A percentile compares a stretch with the other conserved stretches of the same genome.
phyloP scores from a whole-genome alignment of 2,797 vertebrate genomes.

The Rhodeus uyekii region DNA sequence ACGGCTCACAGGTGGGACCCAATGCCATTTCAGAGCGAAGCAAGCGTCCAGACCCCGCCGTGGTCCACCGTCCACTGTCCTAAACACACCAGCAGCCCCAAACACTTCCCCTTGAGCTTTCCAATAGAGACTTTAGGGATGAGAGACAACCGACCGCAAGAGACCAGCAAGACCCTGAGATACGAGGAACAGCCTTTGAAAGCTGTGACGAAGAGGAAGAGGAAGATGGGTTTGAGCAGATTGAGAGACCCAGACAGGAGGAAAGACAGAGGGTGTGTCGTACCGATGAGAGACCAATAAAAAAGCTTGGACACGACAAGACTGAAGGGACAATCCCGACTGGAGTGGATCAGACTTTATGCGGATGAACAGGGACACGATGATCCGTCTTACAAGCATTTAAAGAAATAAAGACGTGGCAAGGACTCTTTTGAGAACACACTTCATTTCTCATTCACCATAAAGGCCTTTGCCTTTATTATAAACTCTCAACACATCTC shows the following conservation, averaged over 20 bases:
- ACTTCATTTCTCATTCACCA: not conserved
- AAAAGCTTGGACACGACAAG: not conserved
- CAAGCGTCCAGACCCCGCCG: conserved; percentile 72
- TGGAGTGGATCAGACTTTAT: not conserved
- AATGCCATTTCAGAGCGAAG: conserved; percentile 66
- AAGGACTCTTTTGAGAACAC: not conserved
- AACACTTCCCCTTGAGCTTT: conserved; percentile 83
- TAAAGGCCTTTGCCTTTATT: conserved; percentile 1
- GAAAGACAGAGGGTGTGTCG: conserved; percentile 81
- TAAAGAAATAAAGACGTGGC: too few species aligned
- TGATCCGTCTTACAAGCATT: too few species aligned
- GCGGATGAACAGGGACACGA: not conserved
- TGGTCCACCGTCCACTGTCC: conserved; percentile 70
- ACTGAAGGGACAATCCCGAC: not conserved
- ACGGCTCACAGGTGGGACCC: too few species aligned
- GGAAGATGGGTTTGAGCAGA: conserved; percentile 84
- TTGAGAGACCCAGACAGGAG: conserved; percentile 90
- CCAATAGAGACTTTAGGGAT: conserved; percentile 77
- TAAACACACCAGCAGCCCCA: conserved; percentile 86
- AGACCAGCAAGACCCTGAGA: conserved; percentile 90
- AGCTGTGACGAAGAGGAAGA: conserved; percentile 88
- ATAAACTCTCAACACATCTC: conserved; percentile 8
- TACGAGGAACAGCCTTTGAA: conserved; percentile 89
- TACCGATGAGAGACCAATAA: conserved; percentile 44
- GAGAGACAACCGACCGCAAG: conserved; percentile 84